Conservation (phyloP, 2,113 vertebrate species). For the Myxocyprinus asiaticus region DNA sequence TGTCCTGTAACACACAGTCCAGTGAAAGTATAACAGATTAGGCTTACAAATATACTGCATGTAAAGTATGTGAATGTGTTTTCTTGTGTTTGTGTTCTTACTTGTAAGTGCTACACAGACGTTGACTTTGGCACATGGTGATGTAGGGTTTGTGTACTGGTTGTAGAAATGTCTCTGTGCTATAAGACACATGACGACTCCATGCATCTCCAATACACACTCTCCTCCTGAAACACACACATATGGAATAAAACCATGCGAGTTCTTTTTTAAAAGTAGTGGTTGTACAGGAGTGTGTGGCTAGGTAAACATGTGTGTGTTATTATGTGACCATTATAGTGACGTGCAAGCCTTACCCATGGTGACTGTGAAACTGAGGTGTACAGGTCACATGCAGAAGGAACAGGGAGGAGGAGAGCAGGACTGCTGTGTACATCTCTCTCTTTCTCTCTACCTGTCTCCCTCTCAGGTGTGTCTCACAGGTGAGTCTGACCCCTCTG, state of each 20-base stretch:
- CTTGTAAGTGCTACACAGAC: constrained; percentile 93
- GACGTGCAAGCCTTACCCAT: constrained; percentile 66
- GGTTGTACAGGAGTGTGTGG: not conserved
- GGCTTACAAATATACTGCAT: too few relatives aligned
- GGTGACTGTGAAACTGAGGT: constrained; percentile 65
- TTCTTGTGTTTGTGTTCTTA: constrained; percentile 60
- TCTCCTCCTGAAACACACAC: constrained; percentile 75
- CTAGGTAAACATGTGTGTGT: not conserved
- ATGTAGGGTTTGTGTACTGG: constrained; percentile 89
- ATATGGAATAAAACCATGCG: not conserved
- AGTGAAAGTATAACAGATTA: too few relatives aligned
- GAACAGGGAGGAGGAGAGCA: constrained; percentile 72
- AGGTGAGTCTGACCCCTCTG: not conserved
- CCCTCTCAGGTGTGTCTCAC: constrained; percentile 39
- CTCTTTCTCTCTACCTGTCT: not conserved
- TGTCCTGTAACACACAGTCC: constrained; percentile 73
- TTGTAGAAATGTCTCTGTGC: constrained; percentile 80
- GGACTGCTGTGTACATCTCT: constrained; percentile 71
- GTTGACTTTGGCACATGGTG: constrained; percentile 83
- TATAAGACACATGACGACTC: constrained; percentile 48
- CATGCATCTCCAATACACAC: constrained; percentile 68
- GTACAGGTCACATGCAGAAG: constrained; percentile 69
- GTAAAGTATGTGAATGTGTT: too few relatives aligned
- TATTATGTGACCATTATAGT: constrained; percentile 45
- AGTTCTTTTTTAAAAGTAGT: too few relatives aligned